phyloP scores from a whole-genome alignment of 2,888 invertebrate genomes.

The Sericinus montela region DNA sequence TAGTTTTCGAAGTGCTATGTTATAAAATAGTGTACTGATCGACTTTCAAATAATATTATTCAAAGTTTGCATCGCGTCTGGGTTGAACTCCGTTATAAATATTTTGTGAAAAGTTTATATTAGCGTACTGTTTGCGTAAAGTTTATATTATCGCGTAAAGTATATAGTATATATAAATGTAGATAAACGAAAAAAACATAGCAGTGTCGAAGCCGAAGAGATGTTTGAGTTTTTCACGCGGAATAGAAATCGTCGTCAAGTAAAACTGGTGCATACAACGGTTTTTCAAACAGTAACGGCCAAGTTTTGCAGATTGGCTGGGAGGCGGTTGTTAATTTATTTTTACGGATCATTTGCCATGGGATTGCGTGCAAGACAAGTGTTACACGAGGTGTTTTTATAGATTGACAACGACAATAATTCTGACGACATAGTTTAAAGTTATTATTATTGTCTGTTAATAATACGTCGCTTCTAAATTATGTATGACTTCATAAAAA shows the following conservation, averaged over 20 bases:
- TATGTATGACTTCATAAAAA: too few relatives aligned
- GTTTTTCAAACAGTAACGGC: constrained; percentile 20
- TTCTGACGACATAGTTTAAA: constrained; percentile 2
- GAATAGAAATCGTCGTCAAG: constrained; percentile 12
- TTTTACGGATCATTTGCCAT: constrained; percentile 17
- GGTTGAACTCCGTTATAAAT: too few relatives aligned
- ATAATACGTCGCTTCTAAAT: too few relatives aligned
- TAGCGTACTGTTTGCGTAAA: too few relatives aligned
- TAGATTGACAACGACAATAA: constrained; percentile 2
- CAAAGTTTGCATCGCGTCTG: too few relatives aligned
- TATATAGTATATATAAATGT: too few relatives aligned
- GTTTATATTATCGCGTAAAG: too few relatives aligned
- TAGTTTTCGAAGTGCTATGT: too few relatives aligned
- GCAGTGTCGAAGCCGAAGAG: not conserved
- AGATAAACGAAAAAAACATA: too few relatives aligned
- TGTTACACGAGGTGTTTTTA: constrained; percentile 5
- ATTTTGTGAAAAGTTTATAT: too few relatives aligned
- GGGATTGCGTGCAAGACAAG: constrained; percentile 11
- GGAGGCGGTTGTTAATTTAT: constrained; percentile 17
- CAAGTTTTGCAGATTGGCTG: constrained; percentile 11
- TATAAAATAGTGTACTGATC: too few relatives aligned
- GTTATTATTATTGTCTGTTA: not conserved
- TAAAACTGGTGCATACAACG: constrained; percentile 18
- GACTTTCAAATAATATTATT: too few relatives aligned
- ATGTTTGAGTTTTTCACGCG: constrained; percentile 12